A percentile compares a stretch with the other conserved stretches of the same genome.
phyloP scores from a whole-genome alignment of 2,888 invertebrate species.

The Himalopsyche japonica region DNA sequence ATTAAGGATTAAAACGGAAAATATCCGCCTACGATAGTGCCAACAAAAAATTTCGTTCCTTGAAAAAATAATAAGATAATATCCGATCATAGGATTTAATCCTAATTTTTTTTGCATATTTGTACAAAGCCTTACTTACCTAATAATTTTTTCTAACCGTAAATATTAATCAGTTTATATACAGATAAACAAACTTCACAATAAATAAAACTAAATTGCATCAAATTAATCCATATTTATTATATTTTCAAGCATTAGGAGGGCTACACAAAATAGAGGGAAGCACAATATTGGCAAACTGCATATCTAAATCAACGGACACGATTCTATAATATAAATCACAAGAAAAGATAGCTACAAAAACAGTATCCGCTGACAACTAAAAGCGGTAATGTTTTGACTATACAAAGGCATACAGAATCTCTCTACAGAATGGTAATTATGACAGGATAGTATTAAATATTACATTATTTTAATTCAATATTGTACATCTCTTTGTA shows the following conservation, averaged over 20 bases:
- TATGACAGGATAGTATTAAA: constrained; percentile 36
- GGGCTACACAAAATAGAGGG: constrained; percentile 40
- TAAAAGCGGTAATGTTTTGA: constrained; percentile 38
- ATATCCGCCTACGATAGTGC: too few relatives aligned
- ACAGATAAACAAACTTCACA: too few relatives aligned
- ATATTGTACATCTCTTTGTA: constrained; percentile 40
- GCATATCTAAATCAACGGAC: constrained; percentile 38
- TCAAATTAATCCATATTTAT: constrained; percentile 36
- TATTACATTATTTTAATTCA: constrained; percentile 34
- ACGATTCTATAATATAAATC: constrained; percentile 34
- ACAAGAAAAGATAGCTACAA: constrained; percentile 35
- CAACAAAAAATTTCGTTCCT: too few relatives aligned
- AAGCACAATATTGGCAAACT: constrained; percentile 41
- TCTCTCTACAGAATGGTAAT: constrained; percentile 34
- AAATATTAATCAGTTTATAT: too few relatives aligned
- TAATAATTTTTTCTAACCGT: too few relatives aligned
- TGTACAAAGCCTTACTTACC: too few relatives aligned
- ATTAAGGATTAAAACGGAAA: too few relatives aligned
- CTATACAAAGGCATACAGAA: constrained; percentile 37
- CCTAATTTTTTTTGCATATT: too few relatives aligned
- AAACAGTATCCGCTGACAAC: constrained; percentile 35
- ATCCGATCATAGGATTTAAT: too few relatives aligned
- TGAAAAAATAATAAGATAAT: too few relatives aligned
- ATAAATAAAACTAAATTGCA: neutral
- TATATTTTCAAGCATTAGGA: constrained; percentile 34